Percentiles rank a stretch among this genome's conserved stretches.
Conservation (phyloP, 1,140 invertebrate species). For the Drosophila kepulauana region DNA sequence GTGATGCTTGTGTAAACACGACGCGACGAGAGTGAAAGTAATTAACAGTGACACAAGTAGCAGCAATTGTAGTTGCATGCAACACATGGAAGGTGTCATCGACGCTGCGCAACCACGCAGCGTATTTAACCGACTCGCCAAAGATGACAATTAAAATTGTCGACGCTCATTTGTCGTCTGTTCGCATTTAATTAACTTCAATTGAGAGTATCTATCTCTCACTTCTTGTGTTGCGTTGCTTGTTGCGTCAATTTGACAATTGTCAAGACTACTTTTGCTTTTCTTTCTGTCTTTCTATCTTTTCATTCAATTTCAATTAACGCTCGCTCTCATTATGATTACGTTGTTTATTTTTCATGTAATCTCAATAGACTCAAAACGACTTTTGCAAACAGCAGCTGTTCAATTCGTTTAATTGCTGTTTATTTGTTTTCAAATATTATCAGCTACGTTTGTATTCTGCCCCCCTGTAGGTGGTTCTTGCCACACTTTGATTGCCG, state of each 20-base stretch:
- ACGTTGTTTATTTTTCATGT: constrained; percentile 45
- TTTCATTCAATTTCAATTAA: constrained; percentile 52
- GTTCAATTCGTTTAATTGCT: constrained; percentile 53
- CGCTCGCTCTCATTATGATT: constrained; percentile 42
- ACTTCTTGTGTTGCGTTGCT: not conserved
- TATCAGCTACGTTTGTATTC: not conserved
- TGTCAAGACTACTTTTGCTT: constrained; percentile 59
- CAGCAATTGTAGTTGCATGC: not conserved
- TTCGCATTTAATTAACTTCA: constrained; percentile 76
- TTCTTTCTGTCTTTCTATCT: not conserved
- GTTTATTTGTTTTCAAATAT: constrained; percentile 37
- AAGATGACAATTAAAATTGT: constrained; percentile 59
- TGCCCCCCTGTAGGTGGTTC: not conserved
- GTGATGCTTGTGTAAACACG: constrained; percentile 41
- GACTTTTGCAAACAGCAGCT: constrained; percentile 30
- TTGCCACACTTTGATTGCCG: not conserved
- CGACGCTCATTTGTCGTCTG: constrained; percentile 38
- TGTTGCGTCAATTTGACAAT: constrained; percentile 80
- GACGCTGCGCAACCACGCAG: not conserved
- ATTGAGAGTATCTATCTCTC: constrained; percentile 26
- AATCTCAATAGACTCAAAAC: constrained; percentile 9
- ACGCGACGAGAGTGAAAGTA: constrained; percentile 68
- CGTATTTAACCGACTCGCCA: constrained; percentile 35
- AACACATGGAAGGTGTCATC: constrained; percentile 12
- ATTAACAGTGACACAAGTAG: constrained; percentile 53